A percentile compares a stretch with the other conserved stretches of the same genome.
These are phyloP conservation scores for Maconellicoccus hirsutus DNA, from an alignment of 1,140 invertebrate genomes.

Conservation along the genomic window DNA sequence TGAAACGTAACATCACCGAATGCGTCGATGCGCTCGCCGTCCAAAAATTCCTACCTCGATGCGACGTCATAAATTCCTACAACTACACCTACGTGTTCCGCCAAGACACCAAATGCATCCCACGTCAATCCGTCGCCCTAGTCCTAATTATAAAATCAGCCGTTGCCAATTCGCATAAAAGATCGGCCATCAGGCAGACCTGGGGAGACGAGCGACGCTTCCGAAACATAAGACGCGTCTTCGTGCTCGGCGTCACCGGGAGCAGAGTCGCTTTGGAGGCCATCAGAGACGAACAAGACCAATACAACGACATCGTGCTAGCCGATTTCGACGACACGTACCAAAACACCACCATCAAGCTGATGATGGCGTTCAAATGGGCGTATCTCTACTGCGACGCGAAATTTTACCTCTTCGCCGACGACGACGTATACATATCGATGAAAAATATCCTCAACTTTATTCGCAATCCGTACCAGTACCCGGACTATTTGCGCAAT, in stretches of 20 bases:
- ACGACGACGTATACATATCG: conserved; percentile 88
- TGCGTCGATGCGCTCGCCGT: conserved; percentile 42
- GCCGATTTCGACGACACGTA: conserved; percentile 70
- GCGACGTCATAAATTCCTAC: conserved; percentile 45
- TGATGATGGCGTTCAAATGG: conserved; percentile 79
- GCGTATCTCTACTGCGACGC: conserved; percentile 60
- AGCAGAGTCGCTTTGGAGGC: conserved; percentile 35
- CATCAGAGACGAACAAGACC: conserved; percentile 50
- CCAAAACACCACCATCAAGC: conserved; percentile 88
- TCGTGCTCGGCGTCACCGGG: conserved; percentile 53
- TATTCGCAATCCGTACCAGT: conserved; percentile 54
- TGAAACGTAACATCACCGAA: conserved; percentile 45
- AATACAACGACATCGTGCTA: conserved; percentile 68
- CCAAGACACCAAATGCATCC: conserved; percentile 40
- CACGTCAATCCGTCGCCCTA: conserved; percentile 36
- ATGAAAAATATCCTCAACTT: conserved; percentile 72
- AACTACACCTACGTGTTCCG: conserved; percentile 44
- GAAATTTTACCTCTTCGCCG: conserved; percentile 76
- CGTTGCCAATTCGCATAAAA: conserved; percentile 50
- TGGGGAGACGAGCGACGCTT: conserved; percentile 70
- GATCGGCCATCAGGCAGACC: conserved; percentile 61
- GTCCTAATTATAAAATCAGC: conserved; percentile 77
- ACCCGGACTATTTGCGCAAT: conserved; percentile 54
- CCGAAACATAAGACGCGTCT: conserved; percentile 67
- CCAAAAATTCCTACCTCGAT: conserved; percentile 37